Percentiles rank a stretch among this genome's conserved stretches.
These are phyloP conservation scores for Pandemis cinnamomeana DNA, from an alignment of 2,888 invertebrate species.

Conservation along the genomic window DNA sequence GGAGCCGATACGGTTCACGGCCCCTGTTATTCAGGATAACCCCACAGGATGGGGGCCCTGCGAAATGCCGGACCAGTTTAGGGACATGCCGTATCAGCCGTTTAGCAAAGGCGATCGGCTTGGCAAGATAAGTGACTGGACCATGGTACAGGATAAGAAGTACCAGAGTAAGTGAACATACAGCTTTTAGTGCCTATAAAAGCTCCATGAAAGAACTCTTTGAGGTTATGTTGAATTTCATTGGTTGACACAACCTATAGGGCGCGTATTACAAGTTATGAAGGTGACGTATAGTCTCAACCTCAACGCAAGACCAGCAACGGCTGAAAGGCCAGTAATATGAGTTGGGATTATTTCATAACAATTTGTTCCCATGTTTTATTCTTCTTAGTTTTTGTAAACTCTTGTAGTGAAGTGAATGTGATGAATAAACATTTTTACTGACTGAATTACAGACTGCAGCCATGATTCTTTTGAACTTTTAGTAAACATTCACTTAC, in stretches of 20 bases:
- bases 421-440: no score
- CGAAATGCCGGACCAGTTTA: conserved; percentile 96
- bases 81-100: conserved; percentile 99
- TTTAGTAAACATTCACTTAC: no score
- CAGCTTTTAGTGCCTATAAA: background rate
- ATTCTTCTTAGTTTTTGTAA: no score
- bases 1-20: conserved; percentile 87
- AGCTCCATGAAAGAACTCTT: conserved; percentile 12
- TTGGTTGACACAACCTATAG: conserved; percentile 26
- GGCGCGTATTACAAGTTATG: conserved; percentile 15
- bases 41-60: conserved; percentile 98
- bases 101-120: conserved; percentile 99
- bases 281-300: background rate
- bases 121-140: conserved; percentile 99
- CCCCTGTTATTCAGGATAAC: conserved; percentile 92
- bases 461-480: no score
- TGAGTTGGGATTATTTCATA: no score
- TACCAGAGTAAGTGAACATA: conserved; percentile 89
- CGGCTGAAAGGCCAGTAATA: no score
- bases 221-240: conserved; percentile 43
- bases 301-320: no score
- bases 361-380: no score
- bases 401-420: no score
- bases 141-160: conserved; percentile 97
- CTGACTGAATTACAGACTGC: no score